Conservation (phyloP, 2,888 invertebrate genomes). For the Sinhomidia bicolor region DNA sequence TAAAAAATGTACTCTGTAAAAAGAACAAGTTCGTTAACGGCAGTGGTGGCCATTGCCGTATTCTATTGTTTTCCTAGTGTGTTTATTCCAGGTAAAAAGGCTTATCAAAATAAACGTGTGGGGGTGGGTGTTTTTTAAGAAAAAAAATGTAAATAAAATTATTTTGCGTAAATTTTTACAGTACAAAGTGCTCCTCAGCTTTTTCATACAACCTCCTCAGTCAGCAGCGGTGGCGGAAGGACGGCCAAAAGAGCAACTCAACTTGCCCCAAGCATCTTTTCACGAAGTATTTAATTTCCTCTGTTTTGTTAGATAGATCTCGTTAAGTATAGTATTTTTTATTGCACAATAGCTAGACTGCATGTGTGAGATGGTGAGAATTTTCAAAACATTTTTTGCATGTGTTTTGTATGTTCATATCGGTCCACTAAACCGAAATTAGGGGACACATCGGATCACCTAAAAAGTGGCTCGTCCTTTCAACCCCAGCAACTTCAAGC, state of each 20-base stretch:
- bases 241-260: constrained; percentile 53
- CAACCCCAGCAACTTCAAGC: constrained; percentile 47
- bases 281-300: constrained; percentile 59
- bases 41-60: neutral
- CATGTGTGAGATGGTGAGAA: neutral
- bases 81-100: constrained; percentile 54
- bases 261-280: constrained; percentile 63
- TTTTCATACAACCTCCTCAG: constrained; percentile 51
- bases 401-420: constrained; percentile 66
- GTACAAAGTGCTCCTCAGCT: constrained; percentile 54
- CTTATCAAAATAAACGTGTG: neutral
- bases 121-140: neutral
- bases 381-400: constrained; percentile 66
- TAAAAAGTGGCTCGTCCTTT: constrained; percentile 1
- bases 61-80: constrained; percentile 23
- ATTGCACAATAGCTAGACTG: no score
- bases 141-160: no score
- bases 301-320: no score
- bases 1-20: neutral
- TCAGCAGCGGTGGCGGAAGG: constrained; percentile 4
- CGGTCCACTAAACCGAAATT: constrained; percentile 63
- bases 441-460: constrained; percentile 55
- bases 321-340: no score
- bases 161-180: constrained; percentile 1
- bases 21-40: constrained; percentile 13